Conservation (phyloP, 2,888 invertebrate species). For the Pycnomerus fuliginosus region DNA sequence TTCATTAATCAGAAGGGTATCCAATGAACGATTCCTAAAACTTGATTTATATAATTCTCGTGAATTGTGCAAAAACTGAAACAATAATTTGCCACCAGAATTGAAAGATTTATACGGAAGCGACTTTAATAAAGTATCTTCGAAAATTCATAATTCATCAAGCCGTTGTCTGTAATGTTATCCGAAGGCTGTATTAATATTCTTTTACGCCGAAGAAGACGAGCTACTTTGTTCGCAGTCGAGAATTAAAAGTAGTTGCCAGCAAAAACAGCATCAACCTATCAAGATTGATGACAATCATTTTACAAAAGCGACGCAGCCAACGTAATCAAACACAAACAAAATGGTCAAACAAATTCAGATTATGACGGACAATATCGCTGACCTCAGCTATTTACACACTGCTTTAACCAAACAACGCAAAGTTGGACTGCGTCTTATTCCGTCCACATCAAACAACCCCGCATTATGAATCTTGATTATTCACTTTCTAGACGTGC, state of each 20-base stretch:
- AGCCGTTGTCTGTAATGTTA: slow-evolving; percentile 16
- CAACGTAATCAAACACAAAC: slow-evolving; percentile 11
- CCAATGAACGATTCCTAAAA: no score
- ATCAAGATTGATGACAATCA: slow-evolving; percentile 21
- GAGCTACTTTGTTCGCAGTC: slow-evolving; percentile 15
- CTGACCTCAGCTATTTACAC: slow-evolving; percentile 14
- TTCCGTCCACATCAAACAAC: background rate
- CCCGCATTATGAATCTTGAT: no score
- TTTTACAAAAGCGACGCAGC: slow-evolving; percentile 12
- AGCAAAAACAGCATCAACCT: slow-evolving; percentile 8
- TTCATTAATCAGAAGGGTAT: no score
- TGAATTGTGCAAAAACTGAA: slow-evolving; percentile 18
- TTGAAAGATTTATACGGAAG: no score
- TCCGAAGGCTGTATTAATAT: slow-evolving; percentile 22
- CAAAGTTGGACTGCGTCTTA: background rate
- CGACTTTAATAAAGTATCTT: no score
- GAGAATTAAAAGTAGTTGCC: slow-evolving; percentile 20
- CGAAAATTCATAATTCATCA: slow-evolving; percentile 21
- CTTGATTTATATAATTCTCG: slow-evolving; percentile 13
- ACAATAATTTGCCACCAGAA: slow-evolving; percentile 15
- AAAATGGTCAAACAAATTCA: slow-evolving; percentile 16
- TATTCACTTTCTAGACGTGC: no score
- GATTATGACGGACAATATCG: slow-evolving; percentile 16
- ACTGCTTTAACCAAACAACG: slow-evolving; percentile 12
- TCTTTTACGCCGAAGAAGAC: slow-evolving; percentile 19